Percentiles rank a stretch among this genome's conserved stretches.
Evolutionary conservation across 1,140 invertebrate species (phyloP).

Genomic region (Diprion similis): DNA sequence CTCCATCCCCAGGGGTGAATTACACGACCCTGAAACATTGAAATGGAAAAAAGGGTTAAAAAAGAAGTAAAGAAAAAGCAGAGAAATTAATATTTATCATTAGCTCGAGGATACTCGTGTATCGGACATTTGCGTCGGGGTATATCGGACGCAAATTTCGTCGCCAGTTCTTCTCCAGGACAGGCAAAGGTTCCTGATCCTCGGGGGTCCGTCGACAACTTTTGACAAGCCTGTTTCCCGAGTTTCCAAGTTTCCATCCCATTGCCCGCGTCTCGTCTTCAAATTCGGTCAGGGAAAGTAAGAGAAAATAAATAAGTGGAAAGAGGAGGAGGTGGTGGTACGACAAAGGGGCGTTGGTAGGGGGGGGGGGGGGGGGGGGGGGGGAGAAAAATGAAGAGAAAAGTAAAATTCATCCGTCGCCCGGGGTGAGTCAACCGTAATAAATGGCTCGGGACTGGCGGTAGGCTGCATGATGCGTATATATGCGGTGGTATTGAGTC

Average conservation of each 20-base stretch:
- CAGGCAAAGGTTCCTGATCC: background rate
- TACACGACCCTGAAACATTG: constrained; percentile 65
- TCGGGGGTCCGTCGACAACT: no score
- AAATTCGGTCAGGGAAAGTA: no score
- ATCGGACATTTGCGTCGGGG: background rate
- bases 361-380: no score
- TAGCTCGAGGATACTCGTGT: background rate
- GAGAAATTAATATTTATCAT: background rate
- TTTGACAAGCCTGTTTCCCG: no score
- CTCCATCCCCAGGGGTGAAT: constrained; percentile 72
- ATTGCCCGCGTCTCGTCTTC: no score
- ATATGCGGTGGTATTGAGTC: background rate
- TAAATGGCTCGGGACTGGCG: background rate
- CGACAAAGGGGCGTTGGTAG: no score
- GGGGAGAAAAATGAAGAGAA: no score
- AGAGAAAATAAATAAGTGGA: no score
- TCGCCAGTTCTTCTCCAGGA: background rate
- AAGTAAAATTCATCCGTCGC: no score
- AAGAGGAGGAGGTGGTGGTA: no score
- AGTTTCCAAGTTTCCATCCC: no score
- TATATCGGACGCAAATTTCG: background rate
- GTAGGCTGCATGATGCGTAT: background rate
- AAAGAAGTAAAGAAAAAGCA: constrained; percentile 15
- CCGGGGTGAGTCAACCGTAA: background rate
- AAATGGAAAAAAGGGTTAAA: constrained; percentile 36